Evolutionary conservation across 2,888 invertebrate species (phyloP).

Genomic region (Tricholauxania praeusta): DNA sequence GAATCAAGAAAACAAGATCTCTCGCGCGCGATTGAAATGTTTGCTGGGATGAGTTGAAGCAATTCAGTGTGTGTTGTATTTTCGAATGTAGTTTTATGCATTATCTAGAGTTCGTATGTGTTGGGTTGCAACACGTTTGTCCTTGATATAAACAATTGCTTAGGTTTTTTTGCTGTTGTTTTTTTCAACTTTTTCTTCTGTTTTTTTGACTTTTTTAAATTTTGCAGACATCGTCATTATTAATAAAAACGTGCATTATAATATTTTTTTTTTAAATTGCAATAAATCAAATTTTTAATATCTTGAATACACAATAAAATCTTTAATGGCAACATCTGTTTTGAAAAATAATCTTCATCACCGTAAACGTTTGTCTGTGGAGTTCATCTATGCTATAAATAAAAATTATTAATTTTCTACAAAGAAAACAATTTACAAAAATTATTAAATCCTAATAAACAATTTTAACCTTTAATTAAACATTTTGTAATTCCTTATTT

Average conservation of each 20-base stretch:
- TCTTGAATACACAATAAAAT: background rate
- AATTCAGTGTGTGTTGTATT: background rate
- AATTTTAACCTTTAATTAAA: background rate
- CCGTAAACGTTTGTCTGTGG: background rate
- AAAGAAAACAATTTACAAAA: background rate
- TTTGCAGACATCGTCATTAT: background rate
- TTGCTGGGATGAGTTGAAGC: background rate
- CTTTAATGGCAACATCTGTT: constrained; percentile 10
- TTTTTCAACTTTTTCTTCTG: background rate
- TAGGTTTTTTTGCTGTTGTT: background rate
- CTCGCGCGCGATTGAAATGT: too few relatives aligned
- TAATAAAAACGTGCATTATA: background rate
- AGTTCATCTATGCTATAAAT: background rate
- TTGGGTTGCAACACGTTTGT: background rate
- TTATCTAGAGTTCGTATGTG: background rate
- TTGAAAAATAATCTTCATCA: background rate
- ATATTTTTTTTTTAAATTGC: background rate
- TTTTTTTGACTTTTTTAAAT: background rate
- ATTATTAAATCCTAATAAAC: background rate
- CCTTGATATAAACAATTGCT: constrained; percentile 7
- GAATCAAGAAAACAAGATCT: too few relatives aligned
- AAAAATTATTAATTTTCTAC: background rate
- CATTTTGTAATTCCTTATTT: too few relatives aligned
- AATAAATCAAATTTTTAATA: background rate
- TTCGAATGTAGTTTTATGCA: background rate